Base-by-base conservation (phyloP, 1,140 invertebrate species). In the Leucophenga varia region DNA sequence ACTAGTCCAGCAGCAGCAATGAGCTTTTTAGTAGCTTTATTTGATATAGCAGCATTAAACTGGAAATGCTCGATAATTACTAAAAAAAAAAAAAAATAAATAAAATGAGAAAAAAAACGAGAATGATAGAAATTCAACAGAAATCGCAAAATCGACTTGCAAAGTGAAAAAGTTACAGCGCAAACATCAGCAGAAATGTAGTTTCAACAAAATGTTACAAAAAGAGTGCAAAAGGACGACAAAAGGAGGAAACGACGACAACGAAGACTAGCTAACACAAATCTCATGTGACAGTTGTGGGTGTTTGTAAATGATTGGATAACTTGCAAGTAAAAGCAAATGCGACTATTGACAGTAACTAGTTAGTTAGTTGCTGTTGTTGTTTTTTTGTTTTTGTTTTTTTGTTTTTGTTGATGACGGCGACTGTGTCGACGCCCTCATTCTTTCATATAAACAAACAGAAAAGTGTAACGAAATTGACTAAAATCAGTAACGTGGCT, bases 181-280 rank as follows among this genome's bases (percentile, higher is more conserved):
- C 55, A 52, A 45, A 53, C 63, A 68, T 67, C 63, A 67, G 63
- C 63, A 68, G 54, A 67, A 67, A 68, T 64, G 47, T 45, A 47
- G 55, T 48, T 55, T 43, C 39, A 38, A 39, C 48, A 39, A 51
- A n/a, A 43, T 35, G 22, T n/a, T 25, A 20, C 22, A 2, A 25
- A 9, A 32, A 31, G 35, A 35, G 18, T 18, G 9, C 19, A n/a
- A 43, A 38, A 3, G 20, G 9, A 22, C 45, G 19, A n/a, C n/a
- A n/a, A n/a, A n/a, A 25, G 22, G 10, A 25, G 5, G 22, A 25
- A 25, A 25, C 22, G 22, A 25, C 10, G 22, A 5, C 5, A 25
- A 25, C 5, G 10, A 6, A 25, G 10, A 25, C 22, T 25, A 25
- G 10, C 22, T 25, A 51, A 54, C 40, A 55, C 59, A 63, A 67